Conservation (phyloP, 1,140 invertebrate species). For the Meloidogyne floridensis region DNA sequence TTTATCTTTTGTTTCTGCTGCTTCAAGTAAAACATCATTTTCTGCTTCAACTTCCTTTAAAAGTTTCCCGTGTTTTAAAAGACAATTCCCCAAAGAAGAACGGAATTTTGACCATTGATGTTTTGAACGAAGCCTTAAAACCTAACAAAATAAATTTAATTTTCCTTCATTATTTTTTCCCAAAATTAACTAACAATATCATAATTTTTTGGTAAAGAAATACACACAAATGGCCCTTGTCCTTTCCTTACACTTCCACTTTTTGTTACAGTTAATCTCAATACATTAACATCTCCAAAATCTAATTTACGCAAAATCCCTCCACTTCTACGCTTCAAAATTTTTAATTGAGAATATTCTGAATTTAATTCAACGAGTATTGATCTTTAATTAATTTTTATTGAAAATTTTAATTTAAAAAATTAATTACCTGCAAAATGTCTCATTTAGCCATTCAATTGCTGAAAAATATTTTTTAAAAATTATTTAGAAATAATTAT, state of each 20-base stretch:
- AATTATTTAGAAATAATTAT: not conserved
- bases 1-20: conserved; percentile 92
- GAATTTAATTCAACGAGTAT: conserved; percentile 81
- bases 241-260: conserved; percentile 74
- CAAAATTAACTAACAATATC: conserved; percentile 73
- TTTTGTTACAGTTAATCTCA: conserved; percentile 74
- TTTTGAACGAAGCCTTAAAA: not conserved
- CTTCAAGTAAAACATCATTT: conserved; percentile 83
- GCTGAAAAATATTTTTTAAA: conserved; percentile 42
- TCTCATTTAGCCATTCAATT: conserved; percentile 87
- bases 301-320: conserved; percentile 66
- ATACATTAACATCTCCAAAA: conserved; percentile 75
- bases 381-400: conserved; percentile 69
- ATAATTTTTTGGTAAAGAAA: conserved; percentile 87
- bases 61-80: conserved; percentile 12
- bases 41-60: conserved; percentile 66
- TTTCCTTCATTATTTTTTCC: conserved; percentile 1
- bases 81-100: conserved; percentile 3
- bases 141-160: not conserved
- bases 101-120: conserved; percentile 24
- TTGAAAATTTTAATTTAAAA: not conserved
- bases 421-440: conserved; percentile 73
- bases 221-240: conserved; percentile 79
- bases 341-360: conserved; percentile 75
- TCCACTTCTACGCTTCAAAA: conserved; percentile 79